Conservation (phyloP, 2,113 vertebrate genomes). For the Mormyrus iriodes region DNA sequence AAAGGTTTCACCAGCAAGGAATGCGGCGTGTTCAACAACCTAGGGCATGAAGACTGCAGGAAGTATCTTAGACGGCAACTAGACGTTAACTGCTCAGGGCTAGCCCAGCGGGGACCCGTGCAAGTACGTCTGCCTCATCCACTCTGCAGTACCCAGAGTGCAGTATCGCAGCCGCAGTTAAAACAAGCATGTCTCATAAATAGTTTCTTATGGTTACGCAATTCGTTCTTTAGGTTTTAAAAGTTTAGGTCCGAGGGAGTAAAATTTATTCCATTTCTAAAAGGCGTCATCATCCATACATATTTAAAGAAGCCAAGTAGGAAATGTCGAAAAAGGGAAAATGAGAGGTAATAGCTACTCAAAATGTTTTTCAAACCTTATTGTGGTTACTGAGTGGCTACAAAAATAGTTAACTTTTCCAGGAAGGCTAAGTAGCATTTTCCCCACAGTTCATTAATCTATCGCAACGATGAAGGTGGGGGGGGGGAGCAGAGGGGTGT, state of each 20-base stretch:
- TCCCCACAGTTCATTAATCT: not conserved
- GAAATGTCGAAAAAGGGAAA: constrained; percentile 9
- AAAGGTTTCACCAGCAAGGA: not conserved
- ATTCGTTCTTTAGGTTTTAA: constrained; percentile 27
- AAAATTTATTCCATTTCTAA: constrained; percentile 26
- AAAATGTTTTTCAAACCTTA: not conserved
- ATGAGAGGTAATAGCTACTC: not conserved
- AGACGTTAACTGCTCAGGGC: not conserved
- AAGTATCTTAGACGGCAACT: not conserved
- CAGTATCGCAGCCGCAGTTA: constrained; percentile 22
- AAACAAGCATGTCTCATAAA: constrained; percentile 28
- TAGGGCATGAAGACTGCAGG: not conserved
- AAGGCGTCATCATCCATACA: not conserved
- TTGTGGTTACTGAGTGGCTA: not conserved
- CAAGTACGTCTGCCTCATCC: not conserved
- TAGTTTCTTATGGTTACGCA: constrained; percentile 30
- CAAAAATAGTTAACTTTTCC: constrained; percentile 2
- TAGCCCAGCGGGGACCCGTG: not conserved
- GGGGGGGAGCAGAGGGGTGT: not conserved
- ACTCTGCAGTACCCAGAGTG: not conserved
- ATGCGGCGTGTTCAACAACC: not conserved
- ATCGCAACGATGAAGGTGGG: too few species aligned
- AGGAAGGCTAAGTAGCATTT: not conserved
- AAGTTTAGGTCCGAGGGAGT: constrained; percentile 38
- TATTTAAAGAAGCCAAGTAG: not conserved